These are phyloP conservation scores for Loripinus fragilis DNA, from an alignment of 2,888 invertebrate species.

Conservation along the genomic window DNA sequence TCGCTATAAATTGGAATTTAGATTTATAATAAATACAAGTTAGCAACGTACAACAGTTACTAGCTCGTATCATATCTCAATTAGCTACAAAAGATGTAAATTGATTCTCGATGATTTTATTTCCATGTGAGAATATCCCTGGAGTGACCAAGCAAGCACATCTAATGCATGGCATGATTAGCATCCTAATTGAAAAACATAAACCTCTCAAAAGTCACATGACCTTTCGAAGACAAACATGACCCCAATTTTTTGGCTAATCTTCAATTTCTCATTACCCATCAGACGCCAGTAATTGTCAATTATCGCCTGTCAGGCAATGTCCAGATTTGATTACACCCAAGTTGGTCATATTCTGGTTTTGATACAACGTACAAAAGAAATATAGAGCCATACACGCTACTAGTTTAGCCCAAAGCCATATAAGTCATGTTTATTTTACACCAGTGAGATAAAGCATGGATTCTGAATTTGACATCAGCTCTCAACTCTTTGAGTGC, in stretches of 20 bases:
- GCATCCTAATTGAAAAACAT: slow-evolving; percentile 7
- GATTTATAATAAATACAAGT: too few species aligned
- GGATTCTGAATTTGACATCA: background rate
- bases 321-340: slow-evolving; percentile 8
- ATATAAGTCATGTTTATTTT: slow-evolving; percentile 7
- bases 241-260: background rate
- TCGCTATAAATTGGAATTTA: too few species aligned
- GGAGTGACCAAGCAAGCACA: too few species aligned
- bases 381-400: slow-evolving; percentile 1
- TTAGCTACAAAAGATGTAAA: too few species aligned
- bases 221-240: background rate
- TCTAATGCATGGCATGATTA: background rate
- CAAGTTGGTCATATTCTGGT: slow-evolving; percentile 9
- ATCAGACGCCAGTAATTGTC: background rate
- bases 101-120: too few species aligned
- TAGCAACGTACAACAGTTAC: too few species aligned
- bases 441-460: background rate
- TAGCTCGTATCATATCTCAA: too few species aligned
- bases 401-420: background rate
- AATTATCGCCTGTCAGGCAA: slow-evolving; percentile 5
- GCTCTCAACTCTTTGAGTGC: background rate
- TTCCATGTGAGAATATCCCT: too few species aligned
- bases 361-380: background rate
- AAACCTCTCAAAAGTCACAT: background rate
- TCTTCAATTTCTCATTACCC: slow-evolving; percentile 4